A percentile compares a stretch with the other conserved stretches of the same genome.
Conservation (phyloP, 2,113 vertebrate genomes). For the Solenodon paradoxus region DNA sequence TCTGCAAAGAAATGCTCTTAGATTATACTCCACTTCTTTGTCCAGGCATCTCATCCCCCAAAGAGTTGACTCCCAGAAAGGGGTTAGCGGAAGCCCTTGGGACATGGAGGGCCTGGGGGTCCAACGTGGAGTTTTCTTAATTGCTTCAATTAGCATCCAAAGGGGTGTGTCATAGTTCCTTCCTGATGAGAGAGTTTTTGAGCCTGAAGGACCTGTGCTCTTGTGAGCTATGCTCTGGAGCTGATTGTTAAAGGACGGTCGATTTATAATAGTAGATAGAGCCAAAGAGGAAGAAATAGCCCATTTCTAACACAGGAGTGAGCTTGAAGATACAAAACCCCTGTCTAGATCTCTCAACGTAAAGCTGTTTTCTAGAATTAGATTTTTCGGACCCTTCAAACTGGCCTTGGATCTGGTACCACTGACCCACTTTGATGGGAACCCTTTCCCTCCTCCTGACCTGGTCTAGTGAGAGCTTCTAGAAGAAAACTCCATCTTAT, state of each 20-base stretch:
- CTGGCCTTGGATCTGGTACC: too few species aligned
- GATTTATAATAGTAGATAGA: not conserved
- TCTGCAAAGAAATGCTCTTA: conserved; percentile 51
- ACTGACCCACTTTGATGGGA: not conserved
- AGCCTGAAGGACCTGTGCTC: not conserved
- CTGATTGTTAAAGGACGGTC: not conserved
- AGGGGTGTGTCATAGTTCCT: not conserved
- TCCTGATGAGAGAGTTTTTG: not conserved
- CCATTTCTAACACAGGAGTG: not conserved
- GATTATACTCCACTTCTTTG: not conserved
- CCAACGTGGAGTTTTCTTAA: not conserved
- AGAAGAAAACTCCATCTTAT: not conserved
- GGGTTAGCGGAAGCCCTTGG: not conserved
- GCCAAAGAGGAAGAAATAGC: not conserved
- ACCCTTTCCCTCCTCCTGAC: not conserved
- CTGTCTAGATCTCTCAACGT: not conserved
- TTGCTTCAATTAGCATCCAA: not conserved
- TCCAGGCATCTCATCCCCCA: too few species aligned
- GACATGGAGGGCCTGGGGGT: not conserved
- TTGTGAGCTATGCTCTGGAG: not conserved
- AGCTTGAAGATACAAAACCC: not conserved
- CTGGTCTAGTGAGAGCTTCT: not conserved
- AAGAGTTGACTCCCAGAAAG: too few species aligned
- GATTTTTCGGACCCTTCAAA: not conserved
- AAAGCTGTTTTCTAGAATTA: not conserved